These are phyloP conservation scores for Drosophila littoralis DNA, from an alignment of 1,140 invertebrate species.

Conservation along the genomic window DNA sequence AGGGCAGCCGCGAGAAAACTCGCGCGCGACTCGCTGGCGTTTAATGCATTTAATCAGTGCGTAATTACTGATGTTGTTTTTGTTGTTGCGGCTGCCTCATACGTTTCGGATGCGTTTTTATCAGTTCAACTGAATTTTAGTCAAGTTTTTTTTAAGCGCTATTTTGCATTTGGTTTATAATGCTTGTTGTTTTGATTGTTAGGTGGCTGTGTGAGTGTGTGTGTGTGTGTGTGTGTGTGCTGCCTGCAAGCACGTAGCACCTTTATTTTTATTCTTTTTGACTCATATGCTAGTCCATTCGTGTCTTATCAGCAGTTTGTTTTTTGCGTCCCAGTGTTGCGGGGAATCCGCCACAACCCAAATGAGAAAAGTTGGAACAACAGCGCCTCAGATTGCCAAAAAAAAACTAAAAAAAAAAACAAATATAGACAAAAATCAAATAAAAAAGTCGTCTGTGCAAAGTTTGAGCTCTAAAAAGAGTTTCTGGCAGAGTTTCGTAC, in stretches of 20 bases:
- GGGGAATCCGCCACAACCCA: slow-evolving; percentile 40
- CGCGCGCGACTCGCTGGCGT: slow-evolving; percentile 60
- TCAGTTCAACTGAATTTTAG: slow-evolving; percentile 31
- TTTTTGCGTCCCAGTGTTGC: slow-evolving; percentile 21
- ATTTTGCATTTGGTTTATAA: slow-evolving; percentile 54
- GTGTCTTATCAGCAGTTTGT: slow-evolving; percentile 58
- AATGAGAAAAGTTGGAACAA: slow-evolving; percentile 27
- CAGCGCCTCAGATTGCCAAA: neutral
- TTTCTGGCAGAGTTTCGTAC: neutral
- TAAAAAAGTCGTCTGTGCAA: slow-evolving; percentile 2
- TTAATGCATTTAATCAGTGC: slow-evolving; percentile 67
- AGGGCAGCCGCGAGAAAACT: slow-evolving; percentile 46
- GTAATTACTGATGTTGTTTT: slow-evolving; percentile 33
- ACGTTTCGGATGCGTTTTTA: slow-evolving; percentile 52
- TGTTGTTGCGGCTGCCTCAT: neutral
- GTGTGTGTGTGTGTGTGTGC: slow-evolving; percentile 18
- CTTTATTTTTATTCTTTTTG: slow-evolving; percentile 35
- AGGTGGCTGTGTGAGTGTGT: slow-evolving; percentile 10
- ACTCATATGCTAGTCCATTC: slow-evolving; percentile 44
- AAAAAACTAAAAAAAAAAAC: slow-evolving; percentile 3
- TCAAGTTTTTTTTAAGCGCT: slow-evolving; percentile 8
- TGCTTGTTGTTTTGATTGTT: slow-evolving; percentile 24
- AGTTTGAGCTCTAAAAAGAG: slow-evolving; percentile 4
- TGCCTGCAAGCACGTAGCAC: slow-evolving; percentile 39
- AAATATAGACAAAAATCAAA: slow-evolving; percentile 2